Evolutionary conservation across 2,113 vertebrate genomes (phyloP).

Genomic region (Enhydra lutris): DNA sequence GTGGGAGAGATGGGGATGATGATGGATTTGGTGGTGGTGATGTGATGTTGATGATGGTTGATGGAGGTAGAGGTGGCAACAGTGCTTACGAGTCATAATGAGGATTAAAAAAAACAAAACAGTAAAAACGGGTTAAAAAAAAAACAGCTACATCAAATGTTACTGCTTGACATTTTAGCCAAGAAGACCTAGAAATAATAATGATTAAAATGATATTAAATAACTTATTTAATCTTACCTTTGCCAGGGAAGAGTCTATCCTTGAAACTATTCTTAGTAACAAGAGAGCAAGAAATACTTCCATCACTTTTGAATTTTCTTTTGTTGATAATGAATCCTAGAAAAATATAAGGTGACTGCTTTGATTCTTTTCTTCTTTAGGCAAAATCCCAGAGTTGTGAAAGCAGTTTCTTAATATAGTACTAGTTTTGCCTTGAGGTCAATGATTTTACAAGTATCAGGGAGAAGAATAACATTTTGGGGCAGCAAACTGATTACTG

Average conservation of each 20-base stretch:
- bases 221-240: not conserved
- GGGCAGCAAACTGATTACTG: not conserved
- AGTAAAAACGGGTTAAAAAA: not conserved
- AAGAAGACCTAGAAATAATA: not conserved
- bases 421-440: not conserved
- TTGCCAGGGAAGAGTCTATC: not conserved
- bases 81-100: not conserved
- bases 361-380: not conserved
- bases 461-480: not conserved
- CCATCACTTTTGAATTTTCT: not conserved
- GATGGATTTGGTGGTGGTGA: not conserved
- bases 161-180: not conserved
- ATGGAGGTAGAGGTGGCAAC: not conserved
- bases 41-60: not conserved
- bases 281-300: not conserved
- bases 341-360: not conserved
- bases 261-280: not conserved
- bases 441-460: constrained; percentile 3
- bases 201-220: not conserved
- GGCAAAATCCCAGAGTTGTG: not conserved
- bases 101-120: not conserved
- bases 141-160: not conserved
- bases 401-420: not conserved
- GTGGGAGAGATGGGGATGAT: not conserved
- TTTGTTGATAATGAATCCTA: not conserved